Evolutionary conservation across 2,797 vertebrate genomes (phyloP).

Genomic region (Labeo calbasu): DNA sequence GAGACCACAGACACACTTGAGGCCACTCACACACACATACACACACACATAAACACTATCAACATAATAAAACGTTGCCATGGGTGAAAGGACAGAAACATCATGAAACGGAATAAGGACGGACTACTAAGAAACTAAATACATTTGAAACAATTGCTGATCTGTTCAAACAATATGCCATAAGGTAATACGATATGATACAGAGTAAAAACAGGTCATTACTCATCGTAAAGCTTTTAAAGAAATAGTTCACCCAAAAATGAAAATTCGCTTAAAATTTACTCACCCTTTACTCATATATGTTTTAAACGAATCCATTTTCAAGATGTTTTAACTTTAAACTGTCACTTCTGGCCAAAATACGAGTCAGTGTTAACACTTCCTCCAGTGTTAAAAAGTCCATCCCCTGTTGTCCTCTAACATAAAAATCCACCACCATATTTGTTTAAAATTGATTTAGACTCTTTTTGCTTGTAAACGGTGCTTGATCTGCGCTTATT

Average conservation of each 20-base stretch:
- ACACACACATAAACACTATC: conserved; percentile 1
- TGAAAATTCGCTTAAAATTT: neutral
- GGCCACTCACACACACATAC: neutral
- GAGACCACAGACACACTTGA: conserved; percentile 58
- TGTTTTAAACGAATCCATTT: too few species aligned
- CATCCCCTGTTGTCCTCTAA: neutral
- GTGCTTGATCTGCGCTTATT: neutral
- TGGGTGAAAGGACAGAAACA: conserved; percentile 13
- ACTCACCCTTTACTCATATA: too few species aligned
- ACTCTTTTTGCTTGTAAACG: neutral
- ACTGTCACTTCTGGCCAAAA: neutral
- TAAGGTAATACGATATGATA: neutral
- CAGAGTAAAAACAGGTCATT: neutral
- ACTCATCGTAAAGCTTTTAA: neutral
- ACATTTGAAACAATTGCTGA: neutral
- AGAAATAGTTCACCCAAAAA: neutral
- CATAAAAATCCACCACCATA: neutral
- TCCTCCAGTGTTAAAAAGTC: neutral
- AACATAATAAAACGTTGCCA: conserved; percentile 32
- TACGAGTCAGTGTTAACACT: neutral
- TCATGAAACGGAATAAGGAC: neutral
- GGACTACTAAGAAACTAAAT: neutral
- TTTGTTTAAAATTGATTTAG: too few species aligned
- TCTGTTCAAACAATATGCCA: neutral
- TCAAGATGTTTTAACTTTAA: too few species aligned